These are phyloP conservation scores for Pentalonia nigronervosa DNA, from an alignment of 1,140 invertebrate genomes.

Conservation along the genomic window DNA sequence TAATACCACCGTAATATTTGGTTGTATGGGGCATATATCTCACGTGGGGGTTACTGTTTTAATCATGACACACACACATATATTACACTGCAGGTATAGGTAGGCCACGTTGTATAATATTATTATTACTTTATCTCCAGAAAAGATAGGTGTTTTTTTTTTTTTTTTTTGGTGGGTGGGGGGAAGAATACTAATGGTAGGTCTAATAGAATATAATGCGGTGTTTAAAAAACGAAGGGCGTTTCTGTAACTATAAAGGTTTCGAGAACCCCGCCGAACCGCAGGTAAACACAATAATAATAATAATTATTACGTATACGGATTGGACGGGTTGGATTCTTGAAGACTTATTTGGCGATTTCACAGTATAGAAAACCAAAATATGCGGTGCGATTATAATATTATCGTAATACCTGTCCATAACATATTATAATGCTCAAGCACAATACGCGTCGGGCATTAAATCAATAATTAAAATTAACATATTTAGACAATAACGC, in stretches of 20 bases:
- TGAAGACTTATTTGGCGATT: slow-evolving; percentile 25
- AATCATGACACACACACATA: not conserved
- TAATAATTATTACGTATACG: not conserved
- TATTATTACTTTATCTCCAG: not conserved
- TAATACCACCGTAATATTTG: not conserved
- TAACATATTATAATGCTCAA: not conserved
- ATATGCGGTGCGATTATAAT: not conserved
- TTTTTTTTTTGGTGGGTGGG: not conserved
- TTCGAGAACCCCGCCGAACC: not conserved
- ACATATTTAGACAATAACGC: slow-evolving; percentile 1
- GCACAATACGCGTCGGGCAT: not conserved
- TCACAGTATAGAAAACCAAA: not conserved
- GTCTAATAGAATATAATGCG: slow-evolving; percentile 24
- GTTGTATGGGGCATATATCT: not conserved
- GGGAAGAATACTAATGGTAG: not conserved
- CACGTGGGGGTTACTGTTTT: not conserved
- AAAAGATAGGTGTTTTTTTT: not conserved
- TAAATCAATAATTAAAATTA: slow-evolving; percentile 26
- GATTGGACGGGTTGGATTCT: not conserved
- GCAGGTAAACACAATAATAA: slow-evolving; percentile 6
- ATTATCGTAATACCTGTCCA: not conserved
- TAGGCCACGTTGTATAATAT: not conserved
- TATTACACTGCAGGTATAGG: not conserved
- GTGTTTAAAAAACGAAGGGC: not conserved
- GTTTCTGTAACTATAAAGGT: not conserved